Percentiles rank a stretch among this genome's conserved stretches.
Evolutionary conservation across 2,888 invertebrate genomes (phyloP).

Genomic region (Tachystola acroxantha): DNA sequence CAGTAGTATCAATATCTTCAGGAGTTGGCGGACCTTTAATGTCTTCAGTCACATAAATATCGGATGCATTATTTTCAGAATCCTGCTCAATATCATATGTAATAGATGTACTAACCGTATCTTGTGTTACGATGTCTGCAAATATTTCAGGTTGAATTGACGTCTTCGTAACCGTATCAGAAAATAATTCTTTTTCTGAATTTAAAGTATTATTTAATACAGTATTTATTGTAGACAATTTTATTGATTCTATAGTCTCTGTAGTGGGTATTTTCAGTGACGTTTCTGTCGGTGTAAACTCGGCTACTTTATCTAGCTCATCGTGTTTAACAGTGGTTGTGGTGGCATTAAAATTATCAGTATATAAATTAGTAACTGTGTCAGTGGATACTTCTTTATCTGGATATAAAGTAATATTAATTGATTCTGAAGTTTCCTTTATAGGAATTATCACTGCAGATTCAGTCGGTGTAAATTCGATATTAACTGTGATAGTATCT

Average conservation of each 20-base stretch:
- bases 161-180: neutral
- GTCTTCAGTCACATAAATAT: neutral
- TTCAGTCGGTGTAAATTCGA: too few species aligned
- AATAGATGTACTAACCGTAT: neutral
- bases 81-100: neutral
- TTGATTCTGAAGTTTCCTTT: too few species aligned
- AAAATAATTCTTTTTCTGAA: neutral
- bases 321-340: neutral
- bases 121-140: neutral
- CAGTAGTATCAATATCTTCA: slow-evolving; percentile 8
- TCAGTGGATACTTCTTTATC: too few species aligned
- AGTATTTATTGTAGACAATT: neutral
- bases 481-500: neutral
- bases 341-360: neutral
- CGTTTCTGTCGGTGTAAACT: neutral
- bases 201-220: too few species aligned
- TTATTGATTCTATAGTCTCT: neutral
- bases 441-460: too few species aligned
- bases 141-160: neutral
- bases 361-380: too few species aligned
- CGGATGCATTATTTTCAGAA: too few species aligned
- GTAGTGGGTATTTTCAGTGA: too few species aligned
- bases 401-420: too few species aligned
- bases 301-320: neutral
- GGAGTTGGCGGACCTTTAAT: neutral